Evolutionary conservation across 92 coral and sea anemone species (phyloP), one percentile per base, ranked within the genome.

Genomic region (Bergia sp.): DNA sequence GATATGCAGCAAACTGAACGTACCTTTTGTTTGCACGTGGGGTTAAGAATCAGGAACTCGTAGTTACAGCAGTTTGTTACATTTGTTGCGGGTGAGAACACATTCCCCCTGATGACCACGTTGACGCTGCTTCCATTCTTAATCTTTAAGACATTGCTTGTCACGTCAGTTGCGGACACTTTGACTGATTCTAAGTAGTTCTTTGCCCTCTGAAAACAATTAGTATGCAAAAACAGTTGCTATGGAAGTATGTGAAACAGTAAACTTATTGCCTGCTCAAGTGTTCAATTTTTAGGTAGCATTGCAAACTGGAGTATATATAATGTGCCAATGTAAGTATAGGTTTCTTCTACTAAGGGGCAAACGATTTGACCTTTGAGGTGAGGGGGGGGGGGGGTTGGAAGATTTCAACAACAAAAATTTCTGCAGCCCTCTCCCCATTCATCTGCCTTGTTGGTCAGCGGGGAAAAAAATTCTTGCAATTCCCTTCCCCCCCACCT

Each of bases 11-110:
- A 39, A 21, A 36, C 10, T n/a, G 29, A 77, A 75, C 95, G 92
- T 81, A 97, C 99, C 74, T 90, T 81, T 41, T 73, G 40, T 83
- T 85, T 82, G 91, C 99, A 97, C n/a, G 90, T 77, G 29, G 89
- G 92, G 83, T 97, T 97, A 58, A 97, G 92, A 67, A 97, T 86
- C 75, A 90, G 86, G 85, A 76, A 95, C 89, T 91, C 89, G 89
- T 89, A 91, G 47, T 96, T 91, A 87, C 99, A 97, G 88, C 99
- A 97, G 67, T 92, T 66, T 21, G 61, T 80, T 5, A 36, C 49
- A 20, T 89, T 67, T 49, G 89, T 43, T 0, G 81, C 55, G 78
- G 86, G 86, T 55, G 66, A 74, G 89, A 76, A 84, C 78, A 57
- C 90, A 84, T 77, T 12, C 41, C 84, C 91, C 43, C 83, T 77